A percentile compares a stretch with the other conserved stretches of the same genome.
phyloP scores from a whole-genome alignment of 2,113 vertebrate species.

The Oncorhynchus keta region DNA sequence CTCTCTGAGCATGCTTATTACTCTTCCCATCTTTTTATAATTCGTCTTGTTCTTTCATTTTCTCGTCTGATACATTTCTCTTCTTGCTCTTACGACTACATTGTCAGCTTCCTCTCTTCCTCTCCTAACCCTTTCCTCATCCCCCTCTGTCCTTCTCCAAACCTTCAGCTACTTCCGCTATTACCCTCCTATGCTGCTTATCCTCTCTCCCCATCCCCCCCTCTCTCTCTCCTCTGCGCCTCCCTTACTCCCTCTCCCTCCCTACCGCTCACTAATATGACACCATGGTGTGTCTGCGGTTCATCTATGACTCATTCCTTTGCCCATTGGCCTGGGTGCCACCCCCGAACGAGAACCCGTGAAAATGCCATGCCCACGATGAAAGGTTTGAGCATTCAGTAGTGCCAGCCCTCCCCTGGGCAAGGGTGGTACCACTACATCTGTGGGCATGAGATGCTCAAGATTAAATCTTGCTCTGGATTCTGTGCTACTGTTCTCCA shows the following conservation, averaged over 20 bases:
- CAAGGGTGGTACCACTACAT: constrained; percentile 38
- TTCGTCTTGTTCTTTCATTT: background rate
- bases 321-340: constrained; percentile 43
- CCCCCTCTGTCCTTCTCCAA: background rate
- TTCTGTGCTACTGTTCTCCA: no score
- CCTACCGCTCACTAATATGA: constrained; percentile 41
- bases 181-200: background rate
- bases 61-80: background rate
- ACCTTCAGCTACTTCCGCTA: background rate
- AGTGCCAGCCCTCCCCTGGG: constrained; percentile 39
- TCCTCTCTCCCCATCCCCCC: background rate
- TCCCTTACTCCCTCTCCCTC: background rate
- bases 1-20: background rate
- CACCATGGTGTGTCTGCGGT: constrained; percentile 31
- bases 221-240: background rate
- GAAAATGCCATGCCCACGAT: constrained; percentile 50
- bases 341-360: constrained; percentile 35
- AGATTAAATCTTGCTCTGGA: background rate
- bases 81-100: background rate
- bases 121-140: background rate
- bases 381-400: constrained; percentile 28
- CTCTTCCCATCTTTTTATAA: background rate
- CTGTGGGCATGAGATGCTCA: constrained; percentile 9
- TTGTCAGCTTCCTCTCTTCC: background rate
- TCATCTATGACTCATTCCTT: constrained; percentile 66